Conservation (phyloP, 1,140 invertebrate genomes). For the Aphis gossypii region DNA sequence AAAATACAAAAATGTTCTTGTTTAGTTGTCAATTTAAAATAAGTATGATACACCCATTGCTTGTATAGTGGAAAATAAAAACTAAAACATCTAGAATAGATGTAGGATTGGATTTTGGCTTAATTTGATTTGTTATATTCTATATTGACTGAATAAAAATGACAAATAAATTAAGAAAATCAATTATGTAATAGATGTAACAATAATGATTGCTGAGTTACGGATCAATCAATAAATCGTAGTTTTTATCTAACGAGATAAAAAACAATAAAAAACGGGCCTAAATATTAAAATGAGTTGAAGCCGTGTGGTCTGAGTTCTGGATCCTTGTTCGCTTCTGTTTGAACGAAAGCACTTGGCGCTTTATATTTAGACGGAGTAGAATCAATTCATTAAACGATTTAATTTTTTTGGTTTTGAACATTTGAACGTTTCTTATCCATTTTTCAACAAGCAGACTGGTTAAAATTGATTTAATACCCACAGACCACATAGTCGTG, state of each 20-base stretch:
- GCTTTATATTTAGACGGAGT: background rate
- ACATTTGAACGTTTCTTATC: conserved; percentile 9
- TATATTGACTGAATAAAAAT: conserved; percentile 15
- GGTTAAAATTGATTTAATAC: background rate
- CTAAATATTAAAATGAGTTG: conserved; percentile 36
- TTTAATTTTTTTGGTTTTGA: background rate
- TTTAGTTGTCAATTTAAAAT: conserved; percentile 69
- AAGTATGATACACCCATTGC: conserved; percentile 14
- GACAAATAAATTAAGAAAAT: conserved; percentile 16
- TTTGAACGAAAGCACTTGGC: background rate
- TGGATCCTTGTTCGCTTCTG: conserved; percentile 34
- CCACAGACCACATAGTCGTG: background rate
- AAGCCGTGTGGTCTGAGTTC: conserved; percentile 30
- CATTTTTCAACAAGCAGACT: background rate
- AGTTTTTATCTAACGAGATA: conserved; percentile 28
- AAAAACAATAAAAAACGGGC: background rate
- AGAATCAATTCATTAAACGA: background rate
- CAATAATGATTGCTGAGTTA: conserved; percentile 4
- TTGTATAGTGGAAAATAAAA: background rate
- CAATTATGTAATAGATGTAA: conserved; percentile 19
- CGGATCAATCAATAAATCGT: conserved; percentile 30
- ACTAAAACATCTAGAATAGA: conserved; percentile 12
- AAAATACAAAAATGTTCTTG: conserved; percentile 77
- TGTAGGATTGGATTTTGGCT: background rate
- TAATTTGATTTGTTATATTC: background rate